Evolutionary conservation across 1,140 invertebrate species (phyloP), one percentile per base, ranked within the genome.

Genomic region (Penaeus indicus): DNA sequence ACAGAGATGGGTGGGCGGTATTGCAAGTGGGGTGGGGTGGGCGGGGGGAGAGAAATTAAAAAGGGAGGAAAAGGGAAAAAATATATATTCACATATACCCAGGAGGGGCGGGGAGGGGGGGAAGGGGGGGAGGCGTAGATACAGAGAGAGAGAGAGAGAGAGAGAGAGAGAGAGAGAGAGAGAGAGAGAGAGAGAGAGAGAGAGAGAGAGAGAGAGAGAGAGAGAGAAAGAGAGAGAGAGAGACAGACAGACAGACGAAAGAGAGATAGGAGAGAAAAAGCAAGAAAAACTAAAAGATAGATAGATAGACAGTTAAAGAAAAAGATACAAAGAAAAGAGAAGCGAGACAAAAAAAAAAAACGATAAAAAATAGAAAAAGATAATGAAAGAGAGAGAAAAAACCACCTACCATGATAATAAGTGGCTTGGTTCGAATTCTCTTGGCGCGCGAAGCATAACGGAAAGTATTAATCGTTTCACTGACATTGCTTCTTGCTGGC

Each of bases 401-500:
- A 61, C 16, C 85, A 92, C 94, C 94, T 93, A 97, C 97, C 97
- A 98, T 98, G 92, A 97, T 95, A n/a, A 98, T 95, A 67, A 98
- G 95, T 0, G 97, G 97, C 92, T 97, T 97, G 0, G 96, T 97
- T 91, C 96, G 95, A 84, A 98, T 98, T 92, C 95, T 95, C 93
- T 97, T 98, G 0, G 97, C 97, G 91, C 97, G 93, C 0, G 96
- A 95, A 0, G 97, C 97, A 93, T 98, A 98, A 21, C 97, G 93
- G 5, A 99, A 93, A 0, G 98, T 98, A 93, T 98, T 99, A 4
- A 99, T 93, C 0, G 97, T 97, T 93, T 99, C 98, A 89, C 95
- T 96, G 87, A 96, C 93, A 92, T 98, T 99, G 0, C 96, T 96
- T 91, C 95, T 95, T 0, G 96, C 96, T 22, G 97, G 97, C 0